Evolutionary conservation across 1,140 invertebrate genomes (phyloP), one percentile per base, ranked within the genome.

Genomic region (Potamilus streckersoni): DNA sequence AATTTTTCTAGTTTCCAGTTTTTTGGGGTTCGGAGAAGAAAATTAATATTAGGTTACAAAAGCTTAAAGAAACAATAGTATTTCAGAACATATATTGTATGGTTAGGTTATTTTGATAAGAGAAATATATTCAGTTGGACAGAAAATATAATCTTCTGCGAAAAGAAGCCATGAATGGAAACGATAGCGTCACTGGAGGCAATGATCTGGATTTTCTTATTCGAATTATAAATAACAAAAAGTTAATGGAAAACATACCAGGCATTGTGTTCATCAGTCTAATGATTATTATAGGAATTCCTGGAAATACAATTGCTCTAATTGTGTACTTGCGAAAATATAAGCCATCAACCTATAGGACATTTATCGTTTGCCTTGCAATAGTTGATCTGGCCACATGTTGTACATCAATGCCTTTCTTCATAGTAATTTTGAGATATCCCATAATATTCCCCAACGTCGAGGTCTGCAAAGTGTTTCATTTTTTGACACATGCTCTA

Each of bases 301-400:
- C 74, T 20, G 76, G 76, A 49, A 78, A 78, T 60, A 16, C 55
- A 8, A 17, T 73, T 17, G 71, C 71, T 1, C 38, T 78, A 14
- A 17, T 73, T 6, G 63, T 78, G 16, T 78, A 78, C 67, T 67
- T 65, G 56, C 64, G n/a, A 31, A 73, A 73, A n/a, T 73, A 73
- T 61, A 61, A 68, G 55, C 38, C 57, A 49, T 73, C 76, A 31
- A 73, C 65, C 20, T 69, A 73, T 62, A 27, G 72, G 4, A 69
- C 65, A 14, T 78, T 78, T 65, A 74, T 78, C 58, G 23, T 78
- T 20, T 73, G 66, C 58, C 31, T 78, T 17, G 76, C 71, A 49
- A 69, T 66, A 14, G 13, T 73, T 13, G 76, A 78, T 55, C 67
- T 78, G 13, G 12, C 69, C 0, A 62, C 76, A 15, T 78, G 76